Base-by-base conservation (phyloP, 2,797 vertebrate genomes). In the Cossypha caffra region DNA sequence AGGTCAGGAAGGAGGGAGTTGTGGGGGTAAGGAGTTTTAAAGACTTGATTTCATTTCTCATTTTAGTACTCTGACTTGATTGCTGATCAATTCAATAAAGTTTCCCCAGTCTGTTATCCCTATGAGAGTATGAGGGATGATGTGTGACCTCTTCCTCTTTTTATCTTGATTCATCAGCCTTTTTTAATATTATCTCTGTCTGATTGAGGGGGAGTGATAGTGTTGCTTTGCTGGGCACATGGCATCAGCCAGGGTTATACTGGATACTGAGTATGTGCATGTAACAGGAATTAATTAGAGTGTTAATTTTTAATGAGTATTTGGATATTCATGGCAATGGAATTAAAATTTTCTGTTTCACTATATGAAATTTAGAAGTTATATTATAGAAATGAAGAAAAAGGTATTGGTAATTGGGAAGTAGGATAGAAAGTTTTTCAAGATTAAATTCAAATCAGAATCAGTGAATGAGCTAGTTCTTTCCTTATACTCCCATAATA, bases 291-390 rank as follows among this genome's bases (percentile, higher is more conserved):
- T 33, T 71, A 66, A 68, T 6, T 1, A 2, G 69, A 74, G n/a
- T 51, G 25, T 50, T 95, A 19, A 37, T 55, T 94, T 94, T 84
- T 82, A 93, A 43, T 37, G 3, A 89, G 7, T 14, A n/a, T 43
- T 77, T 90, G 10, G 7, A 16, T 57, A 69, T 77, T 26, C 43
- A 78, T 24, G 66, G 4, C 14, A 71, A n/a, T 1, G 57, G 24
- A 78, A 81, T 35, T 59, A 24, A 51, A 50, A 43, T 68, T 71
- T 11, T 67, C 81, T 73, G 1, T 29, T 88, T 85, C 50, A 14
- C 73, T 45, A 15, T 23, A n/a, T 54, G 5, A 43, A 62, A 51
- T 86, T n/a, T 16, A 63, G 15, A 59, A 67, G 2, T 33, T 67
- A 20, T 14, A 18, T 28, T 29, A 40, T 5, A 83, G 37, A 85